Base-by-base conservation (phyloP, 2,888 invertebrate species). In the Dasysyrphus tricinctus region DNA sequence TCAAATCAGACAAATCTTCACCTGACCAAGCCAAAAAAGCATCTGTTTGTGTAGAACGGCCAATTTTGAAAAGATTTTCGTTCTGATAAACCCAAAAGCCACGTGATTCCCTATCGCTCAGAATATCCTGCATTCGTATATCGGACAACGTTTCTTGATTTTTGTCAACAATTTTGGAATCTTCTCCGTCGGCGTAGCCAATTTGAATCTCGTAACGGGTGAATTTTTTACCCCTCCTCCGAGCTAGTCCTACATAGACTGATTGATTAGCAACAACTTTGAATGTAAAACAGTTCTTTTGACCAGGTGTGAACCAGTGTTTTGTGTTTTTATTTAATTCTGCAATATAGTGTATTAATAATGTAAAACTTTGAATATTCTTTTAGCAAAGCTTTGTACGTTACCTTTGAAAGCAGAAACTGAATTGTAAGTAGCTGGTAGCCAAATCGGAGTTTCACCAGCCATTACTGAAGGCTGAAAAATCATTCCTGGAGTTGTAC, bases 401-500 rank as follows among this genome's bases (percentile, higher is more conserved):
- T 12, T 6, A 67, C 65, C 49, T 34, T 49, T 49, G 1, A 8
- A 2, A 12, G 12, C 19, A 12, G 12, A 12, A 3, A 0, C 11
- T 29, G 16, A 6, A 1, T 12, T n/a, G 2, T n/a, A 11, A 14
- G 47, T 19, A 47, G 6, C 32, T 12, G 47, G 12, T 16, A 9
- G 19, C 63, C 63, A 63, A 6, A 24, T 5, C 7, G 65, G 12
- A 14, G 8, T 19, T 14, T 47, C 4, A 5, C 12, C 7, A 0
- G 4, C 2, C 0, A 34, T 12, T 11, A 49, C 7, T 9, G 49
- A 12, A 32, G 65, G 65, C 8, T 11, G 16, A 34, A 67, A 67
- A 34, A 67, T 67, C 65, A 67, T 67, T 34, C n/a, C 65, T 7
- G 65, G 49, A 14, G 34, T 19, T 16, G 65, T 67, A 32, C 65